Evolutionary conservation across 2,113 vertebrate genomes (phyloP), one percentile per base, ranked within the genome.

Genomic region (Procavia capensis): DNA sequence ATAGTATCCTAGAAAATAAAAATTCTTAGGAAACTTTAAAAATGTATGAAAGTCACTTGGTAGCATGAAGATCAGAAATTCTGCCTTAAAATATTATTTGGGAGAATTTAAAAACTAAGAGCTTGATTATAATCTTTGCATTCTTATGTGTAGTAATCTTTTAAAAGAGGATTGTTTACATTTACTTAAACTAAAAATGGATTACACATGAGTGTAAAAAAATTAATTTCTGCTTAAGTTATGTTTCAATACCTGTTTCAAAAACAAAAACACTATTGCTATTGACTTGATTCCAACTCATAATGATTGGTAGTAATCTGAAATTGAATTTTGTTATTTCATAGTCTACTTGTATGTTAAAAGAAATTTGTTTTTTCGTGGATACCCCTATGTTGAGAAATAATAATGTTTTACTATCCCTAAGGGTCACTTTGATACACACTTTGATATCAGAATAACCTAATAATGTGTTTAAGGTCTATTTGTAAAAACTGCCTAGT

Each of bases 1-100:
- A 31, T 83, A 79, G 29, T 76, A 41, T 41, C 82, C 92, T 90
- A 95, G 85, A 95, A 95, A 95, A 86, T 70, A 92, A 92, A 91
- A 79, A 74, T 93, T 92, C 61, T 86, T 76, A 34, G 54, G 54
- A 93, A 95, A 91, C 59, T 88, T 83, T 54, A 9, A 91, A 94
- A 94, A 57, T 20, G 10, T 86, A 25, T 89, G 47, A 84, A 96
- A 96, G 76, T 82, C 41, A 96, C 41, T 83, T 34, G 80, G 36
- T 34, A 93, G 39, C 78, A 57, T 95, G 78, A 80, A 79, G 54
- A 75, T 85, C 22, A 34, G 57, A 64, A 80, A 92, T 68, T 76
- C 43, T 93, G 34, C 74, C 87, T 78, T 85, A 25, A 82, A 39
- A 50, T 74, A 85, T 96, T 89, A 61, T 94, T 87, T 43, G 54